A percentile compares a stretch with the other conserved stretches of the same genome.
Evolutionary conservation across 2,113 vertebrate genomes (phyloP).

Genomic region (Lichenostomus cassidix): DNA sequence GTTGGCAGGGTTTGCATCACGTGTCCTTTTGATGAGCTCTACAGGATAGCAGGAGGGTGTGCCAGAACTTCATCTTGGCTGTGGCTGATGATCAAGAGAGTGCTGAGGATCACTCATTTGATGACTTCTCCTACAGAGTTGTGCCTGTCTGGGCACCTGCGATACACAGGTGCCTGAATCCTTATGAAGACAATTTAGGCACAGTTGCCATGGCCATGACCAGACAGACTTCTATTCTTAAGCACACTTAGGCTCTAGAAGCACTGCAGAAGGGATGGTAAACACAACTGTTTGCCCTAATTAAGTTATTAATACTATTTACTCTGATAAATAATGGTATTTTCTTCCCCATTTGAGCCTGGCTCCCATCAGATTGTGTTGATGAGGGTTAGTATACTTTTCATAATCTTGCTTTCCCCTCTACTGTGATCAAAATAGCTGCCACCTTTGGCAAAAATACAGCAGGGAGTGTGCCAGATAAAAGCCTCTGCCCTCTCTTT

Average conservation of each 20-base stretch:
- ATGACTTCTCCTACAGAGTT: not conserved
- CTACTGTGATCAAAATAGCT: not conserved
- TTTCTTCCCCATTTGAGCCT: not conserved
- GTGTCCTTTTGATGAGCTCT: not conserved
- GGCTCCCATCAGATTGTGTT: not conserved
- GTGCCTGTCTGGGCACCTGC: not conserved
- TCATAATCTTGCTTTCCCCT: not conserved
- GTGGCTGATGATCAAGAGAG: not conserved
- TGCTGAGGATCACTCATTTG: not conserved
- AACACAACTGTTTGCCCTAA: not conserved
- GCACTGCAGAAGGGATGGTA: not conserved
- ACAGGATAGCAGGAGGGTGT: not conserved
- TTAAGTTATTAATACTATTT: not conserved
- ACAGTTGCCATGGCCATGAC: not conserved
- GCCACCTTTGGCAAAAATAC: not conserved
- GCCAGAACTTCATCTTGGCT: not conserved
- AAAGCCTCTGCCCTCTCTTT: not conserved
- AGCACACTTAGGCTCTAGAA: not conserved
- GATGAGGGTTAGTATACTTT: not conserved
- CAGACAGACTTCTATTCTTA: not conserved
- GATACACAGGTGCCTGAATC: not conserved
- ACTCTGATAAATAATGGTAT: not conserved
- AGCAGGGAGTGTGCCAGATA: not conserved
- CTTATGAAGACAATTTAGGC: not conserved
- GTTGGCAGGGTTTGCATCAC: not conserved